Evolutionary conservation across 2,113 vertebrate species (phyloP).

Genomic region (Eleginops maclovinus): DNA sequence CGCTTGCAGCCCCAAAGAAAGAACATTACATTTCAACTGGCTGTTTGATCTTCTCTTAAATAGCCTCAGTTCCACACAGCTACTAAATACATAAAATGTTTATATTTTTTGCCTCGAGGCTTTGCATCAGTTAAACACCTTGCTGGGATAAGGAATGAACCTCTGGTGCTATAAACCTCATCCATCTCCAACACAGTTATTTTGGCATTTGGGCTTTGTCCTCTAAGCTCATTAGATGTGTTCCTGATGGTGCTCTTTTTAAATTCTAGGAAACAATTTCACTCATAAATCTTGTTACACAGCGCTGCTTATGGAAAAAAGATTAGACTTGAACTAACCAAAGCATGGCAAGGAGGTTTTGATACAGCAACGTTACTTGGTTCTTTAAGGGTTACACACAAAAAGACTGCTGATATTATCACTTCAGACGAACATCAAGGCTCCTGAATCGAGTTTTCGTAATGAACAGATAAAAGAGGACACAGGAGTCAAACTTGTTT

Average conservation of each 20-base stretch:
- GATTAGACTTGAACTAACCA: background rate
- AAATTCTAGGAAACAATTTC: conserved; percentile 6
- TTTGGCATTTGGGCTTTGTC: background rate
- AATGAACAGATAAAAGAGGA: conserved; percentile 61
- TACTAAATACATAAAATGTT: background rate
- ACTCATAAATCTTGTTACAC: background rate
- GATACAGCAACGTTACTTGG: background rate
- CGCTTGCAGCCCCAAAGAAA: background rate
- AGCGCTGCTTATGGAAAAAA: background rate
- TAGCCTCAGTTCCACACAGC: conserved; percentile 9
- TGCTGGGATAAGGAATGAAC: background rate
- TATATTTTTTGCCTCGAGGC: conserved; percentile 16
- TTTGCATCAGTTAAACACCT: conserved; percentile 21
- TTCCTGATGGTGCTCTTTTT: background rate
- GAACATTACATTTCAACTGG: conserved; percentile 10
- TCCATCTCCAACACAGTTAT: background rate
- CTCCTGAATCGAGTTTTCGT: conserved; percentile 48
- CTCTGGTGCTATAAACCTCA: background rate
- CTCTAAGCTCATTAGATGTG: background rate
- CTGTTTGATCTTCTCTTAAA: conserved; percentile 38
- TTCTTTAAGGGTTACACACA: conserved; percentile 15
- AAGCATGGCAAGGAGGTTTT: background rate
- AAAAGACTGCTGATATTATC: conserved; percentile 20
- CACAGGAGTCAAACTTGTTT: conserved; percentile 54
- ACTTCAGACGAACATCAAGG: conserved; percentile 16